Evolutionary conservation across 2,888 invertebrate species (phyloP), one percentile per base, ranked within the genome.

Genomic region (Harmothoe impar): DNA sequence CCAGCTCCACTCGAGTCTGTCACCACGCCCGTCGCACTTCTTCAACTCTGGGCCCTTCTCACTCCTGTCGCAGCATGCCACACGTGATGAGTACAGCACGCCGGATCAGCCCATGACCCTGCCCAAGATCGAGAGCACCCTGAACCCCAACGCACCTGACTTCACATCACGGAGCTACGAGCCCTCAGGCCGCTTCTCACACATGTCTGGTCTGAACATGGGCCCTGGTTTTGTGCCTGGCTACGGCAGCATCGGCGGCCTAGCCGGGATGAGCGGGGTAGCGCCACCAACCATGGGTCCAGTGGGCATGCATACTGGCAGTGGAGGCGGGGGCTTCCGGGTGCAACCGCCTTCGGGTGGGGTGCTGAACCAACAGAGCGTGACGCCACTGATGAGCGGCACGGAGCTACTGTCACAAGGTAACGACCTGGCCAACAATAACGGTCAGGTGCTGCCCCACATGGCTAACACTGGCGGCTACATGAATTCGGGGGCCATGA

Each of bases 91-190:
- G 93, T 95, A 95, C 93, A 94, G 94, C 84, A 95, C 94, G 25
- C 94, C 95, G 20, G 93, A 94, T 89, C 94, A 94, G 91, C 96
- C 95, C 25, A 95, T 95, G 95, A 95, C 95, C 15, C 93, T 95
- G 91, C 95, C 96, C 25, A 95, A 94, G 91, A 95, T 96, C 62
- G 95, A 95, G 90, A 96, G 96, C 72, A 97, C 98, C 90, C 96
- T 98, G 72, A 98, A 98, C 96, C 98, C 98, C 0, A 97, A 98
- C 93, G 98, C 98, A 5, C 98, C 98, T 0, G 97, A 97, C 94
- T 98, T 98, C 95, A 97, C 97, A 0, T 97, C 89, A 72, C 89
- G 90, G 20, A 52, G 54, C 52, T 86, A 25, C 54, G 86, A 86
- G 56, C 54, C 85, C 68, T 81, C 33, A 51, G 62, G 89, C 62